A percentile compares a stretch with the other conserved stretches of the same genome.
phyloP scores from a whole-genome alignment of 92 coral and sea anemone species.

The Scolanthus callimorphus region DNA sequence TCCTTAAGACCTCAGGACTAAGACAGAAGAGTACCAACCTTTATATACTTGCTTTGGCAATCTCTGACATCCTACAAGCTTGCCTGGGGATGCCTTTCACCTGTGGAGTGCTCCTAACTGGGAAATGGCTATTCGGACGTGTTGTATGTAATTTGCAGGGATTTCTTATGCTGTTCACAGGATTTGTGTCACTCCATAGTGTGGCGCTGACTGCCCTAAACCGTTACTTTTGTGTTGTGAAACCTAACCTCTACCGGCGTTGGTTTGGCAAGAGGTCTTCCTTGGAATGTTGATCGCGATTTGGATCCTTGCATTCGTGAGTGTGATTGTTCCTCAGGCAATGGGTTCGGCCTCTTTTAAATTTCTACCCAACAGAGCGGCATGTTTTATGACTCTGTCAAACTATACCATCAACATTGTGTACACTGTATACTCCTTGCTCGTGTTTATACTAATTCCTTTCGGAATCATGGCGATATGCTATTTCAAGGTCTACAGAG shows the following conservation, averaged over 20 bases:
- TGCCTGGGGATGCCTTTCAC: conserved; percentile 45
- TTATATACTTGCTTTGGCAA: conserved; percentile 26
- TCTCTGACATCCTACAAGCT: conserved; percentile 39
- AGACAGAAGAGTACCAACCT: conserved; percentile 36
- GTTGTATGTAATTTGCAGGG: conserved; percentile 35
- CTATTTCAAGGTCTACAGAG: conserved; percentile 27
- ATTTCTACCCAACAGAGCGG: conserved; percentile 33
- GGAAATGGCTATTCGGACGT: conserved; percentile 28
- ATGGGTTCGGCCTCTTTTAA: conserved; percentile 14
- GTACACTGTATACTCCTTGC: conserved; percentile 12
- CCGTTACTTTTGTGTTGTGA: conserved; percentile 46
- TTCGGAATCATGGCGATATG: conserved; percentile 20
- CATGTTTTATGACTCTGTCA: conserved; percentile 41
- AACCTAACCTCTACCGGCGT: conserved; percentile 15
- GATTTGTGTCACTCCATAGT: conserved; percentile 36
- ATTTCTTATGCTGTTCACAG: conserved; percentile 11
- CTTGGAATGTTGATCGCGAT: conserved; percentile 4
- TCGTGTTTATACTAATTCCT: conserved; percentile 18
- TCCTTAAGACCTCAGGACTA: conserved; percentile 32
- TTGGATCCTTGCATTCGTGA: conserved; percentile 9
- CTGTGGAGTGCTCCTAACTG: conserved; percentile 5
- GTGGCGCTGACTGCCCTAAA: conserved; percentile 42
- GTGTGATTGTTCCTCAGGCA: conserved; percentile 17
- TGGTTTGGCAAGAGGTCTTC: conserved; percentile 25
- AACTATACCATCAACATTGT: conserved; percentile 2